Base-by-base conservation (phyloP, 2,797 vertebrate genomes). In the Falco novaeseelandiae region DNA sequence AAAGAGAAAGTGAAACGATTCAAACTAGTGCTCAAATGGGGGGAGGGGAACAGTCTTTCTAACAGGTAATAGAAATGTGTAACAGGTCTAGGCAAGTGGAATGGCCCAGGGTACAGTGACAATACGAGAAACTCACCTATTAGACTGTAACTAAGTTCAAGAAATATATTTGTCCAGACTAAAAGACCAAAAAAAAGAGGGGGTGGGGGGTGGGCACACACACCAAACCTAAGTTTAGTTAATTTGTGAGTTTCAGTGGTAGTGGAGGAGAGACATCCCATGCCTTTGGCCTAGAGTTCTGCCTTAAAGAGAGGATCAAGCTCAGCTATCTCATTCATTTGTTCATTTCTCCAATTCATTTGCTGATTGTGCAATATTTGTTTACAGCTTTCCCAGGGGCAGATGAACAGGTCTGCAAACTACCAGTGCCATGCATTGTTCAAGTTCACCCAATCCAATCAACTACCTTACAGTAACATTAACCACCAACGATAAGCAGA, bases 401-500 rank as follows among this genome's bases (percentile, higher is more conserved):
- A 84, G 93, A 85, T 25, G 77, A 96, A 51, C 89, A 88, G 58
- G 30, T 79, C 51, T 83, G 80, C 36, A 73, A 85, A 70, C 26
- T 25, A 61, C 30, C 3, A 78, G 76, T 2, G 52, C 61, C 89
- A 77, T 11, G 17, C 36, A 40, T 5, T 65, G 61, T 38, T 92
- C 51, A 46, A 40, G n/a, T 46, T 76, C 62, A 40, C 49, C 69
- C 74, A 34, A 71, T 84, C 86, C 89, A 72, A 70, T 51, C 83
- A 71, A 2, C 66, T 13, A 16, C 5, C 76, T 80, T 3, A 22
- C 36, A 85, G 84, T 54, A 69, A 72, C 73, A 12, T 61, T 38
- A 73, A 61, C 65, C 84, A 90, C 65, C 93, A 94, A 84, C 89
- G 91, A 62, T 22, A 67, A 7, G 44, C 74, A 94, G 55, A 92